These are phyloP conservation scores for Smutsia gigantea DNA, from an alignment of 2,797 vertebrate species.

Conservation along the genomic window DNA sequence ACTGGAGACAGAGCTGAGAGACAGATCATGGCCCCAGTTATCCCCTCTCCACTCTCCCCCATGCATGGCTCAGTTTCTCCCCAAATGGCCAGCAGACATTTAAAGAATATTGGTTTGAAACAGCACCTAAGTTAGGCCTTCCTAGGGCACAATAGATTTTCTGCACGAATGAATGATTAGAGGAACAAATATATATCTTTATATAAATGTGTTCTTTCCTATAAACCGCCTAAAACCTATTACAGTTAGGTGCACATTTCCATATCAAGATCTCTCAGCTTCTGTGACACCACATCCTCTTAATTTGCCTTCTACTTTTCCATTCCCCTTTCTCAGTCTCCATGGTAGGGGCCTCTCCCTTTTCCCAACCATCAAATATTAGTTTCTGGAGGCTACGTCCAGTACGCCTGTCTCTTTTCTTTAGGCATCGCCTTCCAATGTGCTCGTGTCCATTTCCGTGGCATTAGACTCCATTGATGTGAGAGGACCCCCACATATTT, in stretches of 20 bases:
- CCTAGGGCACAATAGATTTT: background rate
- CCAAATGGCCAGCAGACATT: background rate
- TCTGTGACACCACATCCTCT: background rate
- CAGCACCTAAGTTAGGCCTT: background rate
- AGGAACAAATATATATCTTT: background rate
- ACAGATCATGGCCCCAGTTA: background rate
- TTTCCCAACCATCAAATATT: background rate
- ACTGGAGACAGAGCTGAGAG: background rate
- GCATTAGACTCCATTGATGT: background rate
- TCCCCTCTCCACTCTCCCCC: background rate
- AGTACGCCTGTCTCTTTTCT: background rate
- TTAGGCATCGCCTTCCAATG: background rate
- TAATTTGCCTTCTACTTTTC: background rate
- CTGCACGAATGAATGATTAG: background rate
- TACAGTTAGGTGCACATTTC: background rate
- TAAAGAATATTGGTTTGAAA: background rate
- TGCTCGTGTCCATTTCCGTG: background rate
- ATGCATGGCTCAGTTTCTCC: background rate
- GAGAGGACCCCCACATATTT: background rate
- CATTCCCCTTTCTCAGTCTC: background rate
- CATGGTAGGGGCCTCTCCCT: background rate
- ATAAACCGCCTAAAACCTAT: background rate
- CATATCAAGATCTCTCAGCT: background rate
- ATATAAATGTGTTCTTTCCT: background rate
- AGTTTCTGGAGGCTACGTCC: background rate